These are phyloP conservation scores for Lycia hirtaria DNA, from an alignment of 2,888 invertebrate species.

Conservation along the genomic window DNA sequence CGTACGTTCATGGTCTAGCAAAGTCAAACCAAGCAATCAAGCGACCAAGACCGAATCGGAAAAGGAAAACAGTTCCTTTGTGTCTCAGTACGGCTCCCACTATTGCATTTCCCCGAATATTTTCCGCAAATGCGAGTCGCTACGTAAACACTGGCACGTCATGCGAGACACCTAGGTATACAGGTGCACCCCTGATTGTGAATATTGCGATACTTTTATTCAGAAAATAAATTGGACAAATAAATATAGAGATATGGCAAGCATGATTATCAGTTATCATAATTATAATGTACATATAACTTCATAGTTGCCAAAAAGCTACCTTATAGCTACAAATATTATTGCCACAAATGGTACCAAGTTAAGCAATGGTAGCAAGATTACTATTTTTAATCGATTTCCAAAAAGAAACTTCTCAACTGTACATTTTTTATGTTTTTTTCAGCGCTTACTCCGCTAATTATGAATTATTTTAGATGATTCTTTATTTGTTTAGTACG, in stretches of 20 bases:
- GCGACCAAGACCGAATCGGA: not conserved
- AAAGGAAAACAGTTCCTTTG: slow-evolving; percentile 6
- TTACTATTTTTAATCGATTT: too few species aligned
- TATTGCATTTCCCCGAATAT: slow-evolving; percentile 36
- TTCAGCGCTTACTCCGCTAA: too few species aligned
- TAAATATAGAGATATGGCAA: not conserved
- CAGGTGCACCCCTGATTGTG: slow-evolving; percentile 44
- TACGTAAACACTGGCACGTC: slow-evolving; percentile 37
- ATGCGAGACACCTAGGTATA: slow-evolving; percentile 36
- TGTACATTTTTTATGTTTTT: too few species aligned
- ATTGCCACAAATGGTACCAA: too few species aligned
- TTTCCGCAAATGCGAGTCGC: slow-evolving; percentile 35
- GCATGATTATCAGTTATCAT: too few species aligned
- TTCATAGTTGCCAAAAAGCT: too few species aligned
- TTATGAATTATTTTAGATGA: too few species aligned
- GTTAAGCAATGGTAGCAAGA: too few species aligned
- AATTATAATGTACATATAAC: too few species aligned
- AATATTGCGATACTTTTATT: slow-evolving; percentile 61
- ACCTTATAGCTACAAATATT: too few species aligned
- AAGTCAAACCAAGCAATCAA: slow-evolving; percentile 6
- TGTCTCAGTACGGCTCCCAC: slow-evolving; percentile 19
- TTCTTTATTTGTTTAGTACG: too few species aligned
- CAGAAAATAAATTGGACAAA: slow-evolving; percentile 32
- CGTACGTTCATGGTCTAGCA: not conserved
- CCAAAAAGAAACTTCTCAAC: too few species aligned